Conservation (phyloP, 2,797 vertebrate species). For the Danio choprae region DNA sequence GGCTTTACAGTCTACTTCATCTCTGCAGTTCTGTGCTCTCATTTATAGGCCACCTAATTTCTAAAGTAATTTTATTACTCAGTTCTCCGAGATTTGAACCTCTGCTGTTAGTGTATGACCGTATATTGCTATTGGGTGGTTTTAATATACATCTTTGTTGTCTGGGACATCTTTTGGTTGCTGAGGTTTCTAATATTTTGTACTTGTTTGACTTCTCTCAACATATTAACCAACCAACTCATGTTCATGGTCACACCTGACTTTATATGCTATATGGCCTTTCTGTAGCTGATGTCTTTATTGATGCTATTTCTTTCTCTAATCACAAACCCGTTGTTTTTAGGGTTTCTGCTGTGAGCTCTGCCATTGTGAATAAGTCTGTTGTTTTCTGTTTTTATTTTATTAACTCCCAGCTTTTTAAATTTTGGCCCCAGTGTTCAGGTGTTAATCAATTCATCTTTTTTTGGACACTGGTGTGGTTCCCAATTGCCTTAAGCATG, state of each 20-base stretch:
- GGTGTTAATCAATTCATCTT: too few species aligned
- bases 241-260: neutral
- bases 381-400: neutral
- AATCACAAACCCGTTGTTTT: neutral
- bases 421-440: too few species aligned
- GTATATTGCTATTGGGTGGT: neutral
- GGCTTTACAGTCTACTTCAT: neutral
- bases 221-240: neutral
- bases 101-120: neutral
- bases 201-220: neutral
- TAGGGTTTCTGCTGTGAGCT: neutral
- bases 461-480: too few species aligned
- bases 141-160: neutral
- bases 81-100: neutral
- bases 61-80: neutral
- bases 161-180: neutral
- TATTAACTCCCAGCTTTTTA: too few species aligned
- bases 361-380: too few species aligned
- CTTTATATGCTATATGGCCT: neutral
- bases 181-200: neutral
- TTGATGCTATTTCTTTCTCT: neutral
- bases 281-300: neutral
- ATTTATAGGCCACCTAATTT: neutral
- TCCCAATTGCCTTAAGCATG: too few species aligned
- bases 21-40: neutral